Conservation (phyloP, 2,113 vertebrate species). For the Cyanistes caeruleus region DNA sequence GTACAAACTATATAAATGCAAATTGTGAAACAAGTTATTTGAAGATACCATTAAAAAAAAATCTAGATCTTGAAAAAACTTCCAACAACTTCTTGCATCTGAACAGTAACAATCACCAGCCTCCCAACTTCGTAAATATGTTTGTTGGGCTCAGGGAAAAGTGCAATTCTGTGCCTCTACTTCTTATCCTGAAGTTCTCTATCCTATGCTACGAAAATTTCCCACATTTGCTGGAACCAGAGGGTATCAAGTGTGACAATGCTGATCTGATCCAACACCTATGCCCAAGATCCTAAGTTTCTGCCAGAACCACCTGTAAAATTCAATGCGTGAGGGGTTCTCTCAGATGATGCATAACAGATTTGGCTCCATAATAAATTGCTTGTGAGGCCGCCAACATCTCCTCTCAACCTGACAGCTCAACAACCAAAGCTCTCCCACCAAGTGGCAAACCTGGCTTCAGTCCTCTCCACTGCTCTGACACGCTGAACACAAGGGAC, state of each 20-base stretch:
- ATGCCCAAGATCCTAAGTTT: background rate
- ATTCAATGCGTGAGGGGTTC: accelerated
- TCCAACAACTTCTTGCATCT: background rate
- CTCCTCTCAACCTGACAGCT: background rate
- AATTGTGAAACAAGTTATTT: background rate
- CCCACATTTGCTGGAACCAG: background rate
- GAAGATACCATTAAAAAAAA: background rate
- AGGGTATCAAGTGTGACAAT: background rate
- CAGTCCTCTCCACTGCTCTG: background rate
- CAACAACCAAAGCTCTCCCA: background rate
- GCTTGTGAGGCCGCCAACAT: background rate
- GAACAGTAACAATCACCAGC: background rate
- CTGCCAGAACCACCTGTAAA: background rate
- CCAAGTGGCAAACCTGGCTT: background rate
- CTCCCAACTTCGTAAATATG: background rate
- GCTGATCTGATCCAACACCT: background rate
- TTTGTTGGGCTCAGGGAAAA: background rate
- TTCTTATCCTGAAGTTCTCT: background rate
- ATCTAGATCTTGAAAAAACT: background rate
- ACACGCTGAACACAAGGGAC: background rate
- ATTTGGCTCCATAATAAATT: background rate
- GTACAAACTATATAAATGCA: background rate
- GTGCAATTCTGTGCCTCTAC: background rate
- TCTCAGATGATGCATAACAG: background rate
- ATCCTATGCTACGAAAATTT: background rate